Conservation (phyloP, 35 echinoderm and acorn worm species). For the Eucidaris tribuloides region DNA sequence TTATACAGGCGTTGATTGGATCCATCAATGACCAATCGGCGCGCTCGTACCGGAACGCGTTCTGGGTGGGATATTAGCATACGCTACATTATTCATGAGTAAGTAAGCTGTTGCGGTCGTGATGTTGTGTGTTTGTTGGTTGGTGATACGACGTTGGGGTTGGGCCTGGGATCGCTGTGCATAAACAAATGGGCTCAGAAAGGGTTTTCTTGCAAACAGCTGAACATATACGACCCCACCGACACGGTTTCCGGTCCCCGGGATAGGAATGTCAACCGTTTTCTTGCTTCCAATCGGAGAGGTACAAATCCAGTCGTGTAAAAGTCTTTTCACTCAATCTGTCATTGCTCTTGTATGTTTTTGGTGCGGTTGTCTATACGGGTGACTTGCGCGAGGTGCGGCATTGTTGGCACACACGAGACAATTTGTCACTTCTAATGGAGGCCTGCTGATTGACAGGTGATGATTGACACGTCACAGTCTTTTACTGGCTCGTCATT, state of each 20-base stretch:
- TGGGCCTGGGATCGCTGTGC: conserved; percentile 2
- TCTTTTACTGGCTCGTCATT: neutral
- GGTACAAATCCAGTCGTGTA: neutral
- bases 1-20: conserved; percentile 46
- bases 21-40: conserved; percentile 12
- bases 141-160: neutral
- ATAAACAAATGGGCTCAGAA: conserved; percentile 34
- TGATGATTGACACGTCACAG: conserved; percentile 37
- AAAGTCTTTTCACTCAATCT: neutral
- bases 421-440: conserved; percentile 78
- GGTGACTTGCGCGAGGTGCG: conserved; percentile 6
- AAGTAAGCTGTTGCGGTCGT: neutral
- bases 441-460: conserved; percentile 50
- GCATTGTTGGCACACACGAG: conserved; percentile 61
- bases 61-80: conserved; percentile 1
- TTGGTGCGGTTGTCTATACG: neutral
- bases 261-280: neutral
- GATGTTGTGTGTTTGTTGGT: neutral
- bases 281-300: neutral
- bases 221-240: conserved; percentile 25
- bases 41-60: conserved; percentile 14
- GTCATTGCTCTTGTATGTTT: conserved; percentile 20
- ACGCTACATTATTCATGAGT: conserved; percentile 6
- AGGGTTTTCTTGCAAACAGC: conserved; percentile 12
- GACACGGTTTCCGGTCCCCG: conserved; percentile 31